Base-by-base conservation (phyloP, 2,797 vertebrate genomes). In the Helicolenus hilgendorfi region DNA sequence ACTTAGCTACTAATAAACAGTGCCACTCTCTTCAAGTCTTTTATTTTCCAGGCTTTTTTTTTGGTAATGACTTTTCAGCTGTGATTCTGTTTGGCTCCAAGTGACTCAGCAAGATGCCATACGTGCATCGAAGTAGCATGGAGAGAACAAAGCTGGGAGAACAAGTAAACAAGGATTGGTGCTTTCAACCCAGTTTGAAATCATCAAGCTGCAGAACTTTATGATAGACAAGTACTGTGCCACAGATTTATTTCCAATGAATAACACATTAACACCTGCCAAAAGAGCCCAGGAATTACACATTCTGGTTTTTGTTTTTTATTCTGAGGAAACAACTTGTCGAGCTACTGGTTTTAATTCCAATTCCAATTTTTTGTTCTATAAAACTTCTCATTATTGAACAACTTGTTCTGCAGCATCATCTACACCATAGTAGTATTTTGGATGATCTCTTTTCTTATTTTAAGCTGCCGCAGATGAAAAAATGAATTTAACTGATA, bases 11-110 rank as follows among this genome's bases (percentile, higher is more conserved):
- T 86, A 86, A 92, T 93, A 87, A 91, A 90, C 83, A 78, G 73
- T 85, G 74, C 73, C 80, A 86, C 68, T 84, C 80, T 87, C 33
- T 62, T 83, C 38, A 79, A 77, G 81, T 75, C 71, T 89, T 76
- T 79, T 87, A 77, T 76, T 65, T 79, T 41, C 18, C 58, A 59
- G 35, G 68, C 24, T 80, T 87, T 87, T 89, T 88, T 87, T 87
- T 89, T 77, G 33, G 55, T 81, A 83, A 90, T 87, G 72, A 88
- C 67, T 88, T 92, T 90, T 92, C 80, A 85, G 76, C 84, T 81
- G 76, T 65, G 80, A 83, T 85, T 88, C 60, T 63, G 53, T 84
- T 87, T 69, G 67, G 45, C 70, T 89, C 31, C 45, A 75, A 89
- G 88, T 88, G 83, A 87, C 77, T 89, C 79, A 85, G 88, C 65